These are phyloP conservation scores for Prionailurus viverrinus DNA, from an alignment of 2,113 vertebrate genomes.

Conservation along the genomic window DNA sequence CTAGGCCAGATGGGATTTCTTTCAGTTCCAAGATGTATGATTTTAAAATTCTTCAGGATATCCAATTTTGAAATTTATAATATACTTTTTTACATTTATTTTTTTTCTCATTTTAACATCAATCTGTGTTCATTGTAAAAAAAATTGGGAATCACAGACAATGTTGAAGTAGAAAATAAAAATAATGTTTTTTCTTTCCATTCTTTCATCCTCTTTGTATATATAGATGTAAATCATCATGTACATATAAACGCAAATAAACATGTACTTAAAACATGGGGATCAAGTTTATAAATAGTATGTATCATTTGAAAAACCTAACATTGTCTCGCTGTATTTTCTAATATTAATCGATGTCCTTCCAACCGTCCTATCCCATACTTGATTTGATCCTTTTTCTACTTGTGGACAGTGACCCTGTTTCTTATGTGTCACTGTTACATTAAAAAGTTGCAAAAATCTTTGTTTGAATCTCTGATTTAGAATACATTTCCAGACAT, in stretches of 20 bases:
- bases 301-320: conserved; percentile 19
- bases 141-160: neutral
- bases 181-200: neutral
- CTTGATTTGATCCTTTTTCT: neutral
- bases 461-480: conserved; percentile 38
- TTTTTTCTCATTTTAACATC: conserved; percentile 59
- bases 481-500: neutral
- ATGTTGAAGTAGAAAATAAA: conserved; percentile 50
- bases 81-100: neutral
- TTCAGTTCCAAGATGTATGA: conserved; percentile 17
- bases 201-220: conserved; percentile 34
- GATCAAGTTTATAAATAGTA: neutral
- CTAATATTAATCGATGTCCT: neutral
- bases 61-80: conserved; percentile 41
- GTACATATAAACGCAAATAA: neutral
- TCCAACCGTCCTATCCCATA: neutral
- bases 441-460: neutral
- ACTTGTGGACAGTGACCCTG: neutral
- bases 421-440: conserved; percentile 8
- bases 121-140: conserved; percentile 50
- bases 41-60: conserved; percentile 43
- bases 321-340: neutral
- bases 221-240: neutral
- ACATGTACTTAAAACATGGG: neutral
- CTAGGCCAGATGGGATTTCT: conserved; percentile 34